Conservation (phyloP, 2,888 invertebrate genomes). For the Apamea epomidion region DNA sequence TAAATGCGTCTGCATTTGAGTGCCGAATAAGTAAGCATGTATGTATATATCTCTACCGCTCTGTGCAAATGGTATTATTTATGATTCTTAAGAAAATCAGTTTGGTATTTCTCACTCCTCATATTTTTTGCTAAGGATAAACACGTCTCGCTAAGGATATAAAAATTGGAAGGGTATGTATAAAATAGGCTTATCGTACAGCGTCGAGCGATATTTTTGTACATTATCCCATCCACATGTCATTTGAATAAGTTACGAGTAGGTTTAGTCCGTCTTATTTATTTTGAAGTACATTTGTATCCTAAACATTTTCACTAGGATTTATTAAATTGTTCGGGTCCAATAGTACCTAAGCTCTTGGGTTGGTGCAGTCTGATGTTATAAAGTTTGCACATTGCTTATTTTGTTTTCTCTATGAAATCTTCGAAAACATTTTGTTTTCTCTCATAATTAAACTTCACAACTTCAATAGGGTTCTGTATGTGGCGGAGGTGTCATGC, state of each 20-base stretch:
- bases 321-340: constrained; percentile 45
- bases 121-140: constrained; percentile 57
- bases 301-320: constrained; percentile 35
- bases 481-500: constrained; percentile 64
- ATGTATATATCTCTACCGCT: background rate
- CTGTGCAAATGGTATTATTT: constrained; percentile 29
- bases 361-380: background rate
- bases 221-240: constrained; percentile 66
- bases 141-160: constrained; percentile 58
- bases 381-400: background rate
- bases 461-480: constrained; percentile 55
- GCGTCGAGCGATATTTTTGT: constrained; percentile 66
- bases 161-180: constrained; percentile 68
- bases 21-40: background rate
- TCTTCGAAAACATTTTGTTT: background rate
- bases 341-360: constrained; percentile 6
- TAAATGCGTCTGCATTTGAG: constrained; percentile 20
- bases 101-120: constrained; percentile 38
- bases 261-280: constrained; percentile 56
- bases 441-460: constrained; percentile 20
- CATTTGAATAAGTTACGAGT: constrained; percentile 70
- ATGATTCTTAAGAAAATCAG: constrained; percentile 41
- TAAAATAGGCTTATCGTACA: constrained; percentile 72
- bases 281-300: constrained; percentile 49
- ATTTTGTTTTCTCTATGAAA: constrained; percentile 10